phyloP scores from a whole-genome alignment of 2,113 vertebrate species.

The Stomatorhinus ivindoensis region DNA sequence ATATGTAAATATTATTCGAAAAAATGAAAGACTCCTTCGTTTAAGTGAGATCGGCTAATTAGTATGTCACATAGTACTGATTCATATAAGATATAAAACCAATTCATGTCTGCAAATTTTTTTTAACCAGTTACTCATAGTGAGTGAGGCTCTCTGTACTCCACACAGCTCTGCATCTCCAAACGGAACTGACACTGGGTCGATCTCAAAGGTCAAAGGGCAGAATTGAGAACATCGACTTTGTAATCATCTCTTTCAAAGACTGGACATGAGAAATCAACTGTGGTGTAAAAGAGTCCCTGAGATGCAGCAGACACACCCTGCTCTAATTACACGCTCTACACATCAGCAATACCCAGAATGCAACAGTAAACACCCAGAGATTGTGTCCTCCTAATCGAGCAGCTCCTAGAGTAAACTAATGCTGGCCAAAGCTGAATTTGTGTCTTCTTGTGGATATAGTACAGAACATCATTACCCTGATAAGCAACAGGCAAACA shows the following conservation, averaged over 20 bases:
- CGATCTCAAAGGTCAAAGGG: neutral
- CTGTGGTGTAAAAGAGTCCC: neutral
- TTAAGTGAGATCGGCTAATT: neutral
- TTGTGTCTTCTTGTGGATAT: neutral
- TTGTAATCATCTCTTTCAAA: neutral
- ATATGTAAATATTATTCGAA: neutral
- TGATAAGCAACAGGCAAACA: neutral
- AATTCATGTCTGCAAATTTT: neutral
- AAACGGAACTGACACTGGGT: neutral
- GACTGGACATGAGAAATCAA: neutral
- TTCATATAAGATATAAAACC: neutral
- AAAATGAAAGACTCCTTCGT: neutral
- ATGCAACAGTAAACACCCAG: neutral
- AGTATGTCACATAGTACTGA: neutral
- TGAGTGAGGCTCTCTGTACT: neutral
- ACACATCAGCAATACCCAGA: neutral
- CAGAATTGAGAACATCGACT: neutral
- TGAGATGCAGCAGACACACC: neutral
- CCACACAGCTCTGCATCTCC: neutral
- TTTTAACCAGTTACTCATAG: neutral
- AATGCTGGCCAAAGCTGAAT: neutral
- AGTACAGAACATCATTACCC: neutral
- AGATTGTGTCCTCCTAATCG: neutral
- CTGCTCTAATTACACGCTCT: neutral
- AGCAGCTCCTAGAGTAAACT: neutral